Percentiles rank a stretch among this genome's conserved stretches.
Conservation (phyloP, 1,140 invertebrate genomes). For the Ladona fulva region DNA sequence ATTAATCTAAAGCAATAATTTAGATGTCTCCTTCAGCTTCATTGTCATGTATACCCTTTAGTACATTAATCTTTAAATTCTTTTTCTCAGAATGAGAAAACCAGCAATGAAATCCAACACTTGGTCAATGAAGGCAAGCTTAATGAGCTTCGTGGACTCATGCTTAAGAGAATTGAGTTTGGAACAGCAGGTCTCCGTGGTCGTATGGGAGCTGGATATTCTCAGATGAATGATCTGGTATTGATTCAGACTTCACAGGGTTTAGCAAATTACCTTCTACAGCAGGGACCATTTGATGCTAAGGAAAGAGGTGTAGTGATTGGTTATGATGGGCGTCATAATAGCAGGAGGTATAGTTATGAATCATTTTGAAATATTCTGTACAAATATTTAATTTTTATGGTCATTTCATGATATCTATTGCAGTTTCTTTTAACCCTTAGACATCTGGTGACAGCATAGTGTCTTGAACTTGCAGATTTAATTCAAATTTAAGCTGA, state of each 20-base stretch:
- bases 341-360: constrained; percentile 65
- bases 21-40: neutral
- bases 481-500: no score
- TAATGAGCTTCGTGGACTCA: constrained; percentile 44
- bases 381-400: no score
- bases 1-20: no score
- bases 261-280: constrained; percentile 66
- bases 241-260: constrained; percentile 95
- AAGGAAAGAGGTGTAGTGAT: constrained; percentile 76
- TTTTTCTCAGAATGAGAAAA: constrained; percentile 40
- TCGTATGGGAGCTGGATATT: constrained; percentile 85
- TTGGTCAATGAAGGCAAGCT: constrained; percentile 42
- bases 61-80: neutral
- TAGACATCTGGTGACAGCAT: no score
- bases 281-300: constrained; percentile 38
- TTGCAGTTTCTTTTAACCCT: no score
- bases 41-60: constrained; percentile 16
- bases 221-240: constrained; percentile 94
- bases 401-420: no score
- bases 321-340: constrained; percentile 91
- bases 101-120: constrained; percentile 41
- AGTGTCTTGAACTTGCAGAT: no score
- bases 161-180: constrained; percentile 64
- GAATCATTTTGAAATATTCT: no score
- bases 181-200: constrained; percentile 87